These are phyloP conservation scores for Phalacrocorax brasilianus DNA, from an alignment of 2,113 vertebrate genomes.

Conservation along the genomic window DNA sequence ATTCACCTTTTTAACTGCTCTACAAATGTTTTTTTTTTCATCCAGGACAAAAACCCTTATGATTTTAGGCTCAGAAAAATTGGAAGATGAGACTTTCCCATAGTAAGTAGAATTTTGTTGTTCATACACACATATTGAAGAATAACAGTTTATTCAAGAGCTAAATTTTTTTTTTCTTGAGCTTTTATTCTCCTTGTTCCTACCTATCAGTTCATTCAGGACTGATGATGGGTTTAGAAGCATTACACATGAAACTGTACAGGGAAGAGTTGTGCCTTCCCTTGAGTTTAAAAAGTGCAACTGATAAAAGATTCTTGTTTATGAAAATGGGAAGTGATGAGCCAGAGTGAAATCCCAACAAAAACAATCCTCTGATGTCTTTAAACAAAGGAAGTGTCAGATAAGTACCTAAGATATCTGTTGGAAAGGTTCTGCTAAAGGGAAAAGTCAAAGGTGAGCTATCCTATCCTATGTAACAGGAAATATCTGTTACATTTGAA, in stretches of 20 bases:
- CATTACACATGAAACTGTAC: rapidly evolving
- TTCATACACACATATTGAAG: background rate
- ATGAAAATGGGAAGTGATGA: background rate
- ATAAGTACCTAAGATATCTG: background rate
- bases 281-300: background rate
- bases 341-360: background rate
- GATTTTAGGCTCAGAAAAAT: background rate
- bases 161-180: background rate
- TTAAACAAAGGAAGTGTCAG: background rate
- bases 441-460: background rate
- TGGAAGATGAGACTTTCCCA: background rate
- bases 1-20: background rate
- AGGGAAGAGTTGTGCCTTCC: background rate
- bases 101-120: background rate
- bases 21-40: background rate
- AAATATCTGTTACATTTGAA: background rate
- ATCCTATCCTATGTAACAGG: background rate
- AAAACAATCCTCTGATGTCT: background rate
- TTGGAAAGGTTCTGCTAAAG: background rate
- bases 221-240: background rate
- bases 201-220: background rate
- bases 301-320: background rate
- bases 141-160: background rate
- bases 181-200: background rate
- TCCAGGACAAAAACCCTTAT: background rate